Evolutionary conservation across 2,888 invertebrate genomes (phyloP), one percentile per base, ranked within the genome.

Genomic region (Toxonevra muliebris): DNA sequence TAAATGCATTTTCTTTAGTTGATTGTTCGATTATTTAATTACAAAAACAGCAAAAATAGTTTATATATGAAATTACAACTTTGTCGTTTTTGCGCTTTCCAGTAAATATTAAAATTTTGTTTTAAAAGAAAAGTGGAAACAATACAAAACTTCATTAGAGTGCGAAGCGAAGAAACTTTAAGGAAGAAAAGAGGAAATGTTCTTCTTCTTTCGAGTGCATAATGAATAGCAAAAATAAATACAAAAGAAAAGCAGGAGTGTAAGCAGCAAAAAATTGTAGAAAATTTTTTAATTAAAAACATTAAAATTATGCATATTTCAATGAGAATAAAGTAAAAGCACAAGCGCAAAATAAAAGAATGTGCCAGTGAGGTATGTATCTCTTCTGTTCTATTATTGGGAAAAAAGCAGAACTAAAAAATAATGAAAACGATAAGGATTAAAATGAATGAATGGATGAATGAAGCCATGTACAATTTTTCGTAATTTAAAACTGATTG

Each of bases 231-330:
- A 15, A 48, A 15, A 48, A 48, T 4, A 15, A 5, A 0, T 5
- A 48, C 13, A 13, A 15, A 15, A 8, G 15, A 48, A 15, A 2
- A 15, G 10, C 48, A 15, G 13, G 48, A 8, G 2, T 12, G 13
- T 12, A 45, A 12, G 48, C 10, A 10, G 48, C 48, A 1, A 13
- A 48, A 48, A 15, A 48, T 45, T 48, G 48, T 48, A 15, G 48
- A 48, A 48, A 48, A 48, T 48, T 48, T 48, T 48, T 48, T 48
- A 48, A 48, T 48, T 48, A 48, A 48, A 48, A 48, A 48, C 48
- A 8, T 48, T n/a, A 48, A 48, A 48, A 48, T 48, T 48, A 48
- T 48, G 48, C 48, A 15, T 15, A 48, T 8, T 48, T 48, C 48
- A n/a, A n/a, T n/a, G 15, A 9, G n/a, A 15, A 48, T 48, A 13